Conservation (phyloP, 1,140 invertebrate genomes). For the Aphis gossypii region DNA sequence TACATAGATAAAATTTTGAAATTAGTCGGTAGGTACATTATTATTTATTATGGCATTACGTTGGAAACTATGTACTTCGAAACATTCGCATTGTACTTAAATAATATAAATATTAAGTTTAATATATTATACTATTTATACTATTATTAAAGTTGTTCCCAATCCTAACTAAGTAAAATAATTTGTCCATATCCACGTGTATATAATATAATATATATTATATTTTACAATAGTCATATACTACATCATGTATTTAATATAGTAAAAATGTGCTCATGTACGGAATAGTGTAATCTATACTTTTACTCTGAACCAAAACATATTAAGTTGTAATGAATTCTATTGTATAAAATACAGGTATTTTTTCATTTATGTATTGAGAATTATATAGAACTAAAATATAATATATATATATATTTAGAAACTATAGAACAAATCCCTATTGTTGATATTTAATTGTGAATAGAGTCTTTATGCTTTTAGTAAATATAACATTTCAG, state of each 20-base stretch:
- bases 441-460: constrained; percentile 28
- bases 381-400: background rate
- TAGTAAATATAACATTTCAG: constrained; percentile 27
- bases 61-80: background rate
- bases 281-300: background rate
- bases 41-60: background rate
- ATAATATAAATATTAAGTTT: background rate
- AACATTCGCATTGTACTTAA: background rate
- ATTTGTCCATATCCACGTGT: background rate
- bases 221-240: background rate
- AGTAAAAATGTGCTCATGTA: background rate
- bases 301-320: background rate
- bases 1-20: background rate
- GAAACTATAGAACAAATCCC: background rate
- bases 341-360: background rate
- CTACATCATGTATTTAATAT: background rate
- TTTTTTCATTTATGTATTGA: background rate
- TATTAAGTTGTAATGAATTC: constrained; percentile 1
- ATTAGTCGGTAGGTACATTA: background rate
- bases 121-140: background rate
- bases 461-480: constrained; percentile 16
- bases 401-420: background rate
- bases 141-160: background rate
- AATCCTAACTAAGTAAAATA: background rate
- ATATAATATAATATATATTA: background rate